These are phyloP conservation scores for Atta colombica DNA, from an alignment of 1,140 invertebrate species.

Conservation along the genomic window DNA sequence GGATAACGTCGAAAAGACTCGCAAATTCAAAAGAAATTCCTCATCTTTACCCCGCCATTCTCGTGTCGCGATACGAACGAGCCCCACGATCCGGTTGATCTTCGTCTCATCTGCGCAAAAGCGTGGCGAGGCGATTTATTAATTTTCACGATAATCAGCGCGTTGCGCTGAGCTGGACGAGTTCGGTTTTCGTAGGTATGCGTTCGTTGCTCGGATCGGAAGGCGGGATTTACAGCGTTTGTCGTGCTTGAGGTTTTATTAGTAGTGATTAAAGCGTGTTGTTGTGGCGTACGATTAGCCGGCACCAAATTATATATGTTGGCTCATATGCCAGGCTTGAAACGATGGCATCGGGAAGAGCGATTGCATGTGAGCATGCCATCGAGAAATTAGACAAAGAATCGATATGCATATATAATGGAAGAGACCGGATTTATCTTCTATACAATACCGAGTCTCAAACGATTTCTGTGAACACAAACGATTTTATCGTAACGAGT, in stretches of 20 bases:
- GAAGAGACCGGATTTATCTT: background rate
- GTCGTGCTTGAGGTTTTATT: conserved; percentile 59
- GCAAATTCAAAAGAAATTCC: conserved; percentile 63
- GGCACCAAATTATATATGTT: conserved; percentile 52
- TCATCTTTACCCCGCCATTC: conserved; percentile 70
- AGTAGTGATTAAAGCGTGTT: conserved; percentile 47
- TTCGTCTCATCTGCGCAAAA: background rate
- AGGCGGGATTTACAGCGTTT: conserved; percentile 55
- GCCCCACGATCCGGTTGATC: conserved; percentile 10
- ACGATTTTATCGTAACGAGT: conserved; percentile 1
- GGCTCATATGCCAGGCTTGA: conserved; percentile 15
- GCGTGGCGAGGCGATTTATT: conserved; percentile 43
- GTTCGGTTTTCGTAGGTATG: conserved; percentile 20
- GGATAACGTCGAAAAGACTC: conserved; percentile 64
- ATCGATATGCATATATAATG: conserved; percentile 35
- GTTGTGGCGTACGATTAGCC: conserved; percentile 39
- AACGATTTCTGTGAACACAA: background rate
- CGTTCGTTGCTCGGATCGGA: conserved; percentile 33
- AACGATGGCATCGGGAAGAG: conserved; percentile 9
- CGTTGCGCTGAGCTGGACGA: background rate
- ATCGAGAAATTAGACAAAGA: conserved; percentile 54
- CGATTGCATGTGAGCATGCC: conserved; percentile 31
- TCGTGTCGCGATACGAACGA: conserved; percentile 63
- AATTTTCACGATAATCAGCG: conserved; percentile 66
- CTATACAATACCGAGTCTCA: background rate